Evolutionary conservation across 1,140 invertebrate genomes (phyloP), one percentile per base, ranked within the genome.

Genomic region (Neodiprion fabricii): DNA sequence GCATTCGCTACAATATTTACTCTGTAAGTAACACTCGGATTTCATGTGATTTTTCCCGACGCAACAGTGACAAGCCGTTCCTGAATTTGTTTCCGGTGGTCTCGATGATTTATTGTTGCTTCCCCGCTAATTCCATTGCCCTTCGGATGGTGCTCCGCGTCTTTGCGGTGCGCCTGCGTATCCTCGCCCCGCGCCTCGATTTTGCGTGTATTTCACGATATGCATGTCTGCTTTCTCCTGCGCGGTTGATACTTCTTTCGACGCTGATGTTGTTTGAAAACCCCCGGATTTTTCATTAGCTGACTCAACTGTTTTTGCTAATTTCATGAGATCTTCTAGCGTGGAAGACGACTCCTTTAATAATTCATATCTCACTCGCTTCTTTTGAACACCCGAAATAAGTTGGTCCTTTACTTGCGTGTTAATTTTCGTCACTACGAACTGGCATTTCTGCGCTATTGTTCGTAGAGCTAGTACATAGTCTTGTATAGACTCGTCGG

Each of bases 391-490:
- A 2, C 72, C 72, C 11, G 72, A 12, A 69, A 74, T 74, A 9
- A 69, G 53, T 14, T 74, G 72, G 47, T 74, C 72, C 17, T 74
- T 74, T 9, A 74, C 28, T 50, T 74, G 72, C 3, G 28, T 74
- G 28, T 69, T 53, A 10, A 21, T 48, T 14, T 68, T 66, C 11
- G 66, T 69, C 28, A 48, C 66, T 14, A 5, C 23, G 72, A 74
- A 74, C 9, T 68, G 12, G 49, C 72, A 74, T 50, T 69, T 74
- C 67, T 67, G 66, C 8, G 67, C 72, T 69, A 74, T 8, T 23
- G 47, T 74, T n/a, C 72, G 4, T 12, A 74, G 28, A 49, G 72
- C 72, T 12, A 28, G 48, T 50, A 74, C 23, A 40, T 40, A 74
- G 7, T 74, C 72, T 69, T 68, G 66, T 0, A 74, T 74, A 17